A percentile compares a stretch with the other conserved stretches of the same genome.
phyloP scores from a whole-genome alignment of 2,113 vertebrate genomes.

The Peucedramus taeniatus region DNA sequence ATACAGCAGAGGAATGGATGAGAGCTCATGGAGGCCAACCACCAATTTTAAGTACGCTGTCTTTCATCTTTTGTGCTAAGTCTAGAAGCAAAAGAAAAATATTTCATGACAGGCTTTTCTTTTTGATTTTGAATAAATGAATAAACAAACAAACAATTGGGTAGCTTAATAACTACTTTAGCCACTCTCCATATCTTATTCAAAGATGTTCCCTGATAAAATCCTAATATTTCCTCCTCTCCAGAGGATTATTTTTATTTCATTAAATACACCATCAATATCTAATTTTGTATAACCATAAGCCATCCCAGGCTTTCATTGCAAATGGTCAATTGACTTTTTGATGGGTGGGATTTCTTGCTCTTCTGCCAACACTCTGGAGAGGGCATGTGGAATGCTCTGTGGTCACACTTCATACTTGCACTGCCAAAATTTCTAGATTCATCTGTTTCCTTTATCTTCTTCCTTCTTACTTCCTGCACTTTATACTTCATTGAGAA shows the following conservation, averaged over 20 bases:
- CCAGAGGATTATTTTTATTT: background rate
- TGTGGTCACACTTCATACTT: background rate
- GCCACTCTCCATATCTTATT: background rate
- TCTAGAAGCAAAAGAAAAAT: background rate
- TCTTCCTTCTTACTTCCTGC: background rate
- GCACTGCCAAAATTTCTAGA: background rate
- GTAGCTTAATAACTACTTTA: background rate
- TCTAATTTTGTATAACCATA: background rate
- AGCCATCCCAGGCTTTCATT: background rate
- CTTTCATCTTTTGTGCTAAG: background rate
- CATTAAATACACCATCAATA: background rate
- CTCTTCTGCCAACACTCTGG: background rate
- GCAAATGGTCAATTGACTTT: background rate
- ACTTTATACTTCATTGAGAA: background rate
- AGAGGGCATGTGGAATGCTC: background rate
- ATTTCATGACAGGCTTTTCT: background rate
- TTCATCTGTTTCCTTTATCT: background rate
- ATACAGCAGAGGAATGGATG: background rate
- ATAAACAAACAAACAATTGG: background rate
- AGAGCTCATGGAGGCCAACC: background rate
- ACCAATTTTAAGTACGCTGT: background rate
- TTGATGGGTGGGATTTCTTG: background rate
- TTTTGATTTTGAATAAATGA: background rate
- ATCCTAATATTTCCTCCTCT: background rate
- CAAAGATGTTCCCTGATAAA: background rate